Evolutionary conservation across 1,140 invertebrate species (phyloP).

Genomic region (Cherax destructor): DNA sequence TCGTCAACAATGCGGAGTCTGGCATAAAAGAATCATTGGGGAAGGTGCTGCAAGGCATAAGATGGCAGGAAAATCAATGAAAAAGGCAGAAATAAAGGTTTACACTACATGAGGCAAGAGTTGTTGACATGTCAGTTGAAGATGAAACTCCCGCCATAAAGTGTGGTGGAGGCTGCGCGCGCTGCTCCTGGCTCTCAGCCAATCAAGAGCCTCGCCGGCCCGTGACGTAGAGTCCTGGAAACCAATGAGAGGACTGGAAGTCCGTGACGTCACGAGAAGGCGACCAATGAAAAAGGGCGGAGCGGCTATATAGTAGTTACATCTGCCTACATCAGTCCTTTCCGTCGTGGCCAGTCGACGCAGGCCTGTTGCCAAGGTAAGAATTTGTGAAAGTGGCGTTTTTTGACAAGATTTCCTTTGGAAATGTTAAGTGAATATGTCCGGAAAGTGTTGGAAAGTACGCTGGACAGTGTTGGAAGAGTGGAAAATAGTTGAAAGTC

Average conservation of each 20-base stretch:
- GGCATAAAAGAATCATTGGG: background rate
- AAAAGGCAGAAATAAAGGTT: background rate
- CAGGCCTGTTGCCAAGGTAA: constrained; percentile 59
- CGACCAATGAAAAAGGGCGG: constrained; percentile 35
- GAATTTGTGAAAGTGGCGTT: background rate
- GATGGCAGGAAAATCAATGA: background rate
- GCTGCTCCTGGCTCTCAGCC: background rate
- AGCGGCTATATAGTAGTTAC: constrained; percentile 54
- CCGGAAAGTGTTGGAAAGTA: background rate
- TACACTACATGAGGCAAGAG: background rate
- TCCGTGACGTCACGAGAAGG: constrained; percentile 8
- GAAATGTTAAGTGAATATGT: constrained; percentile 9
- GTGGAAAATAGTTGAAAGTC: background rate
- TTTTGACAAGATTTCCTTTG: background rate
- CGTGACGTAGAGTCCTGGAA: constrained; percentile 4
- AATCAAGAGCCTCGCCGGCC: background rate
- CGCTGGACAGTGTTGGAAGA: background rate
- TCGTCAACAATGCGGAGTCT: no score
- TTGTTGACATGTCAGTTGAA: background rate
- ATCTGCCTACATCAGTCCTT: constrained; percentile 30
- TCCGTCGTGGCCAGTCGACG: constrained; percentile 58
- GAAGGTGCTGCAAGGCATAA: background rate
- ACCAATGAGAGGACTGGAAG: background rate
- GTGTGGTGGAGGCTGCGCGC: constrained; percentile 13
- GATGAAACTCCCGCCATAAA: constrained; percentile 36